These are phyloP conservation scores for Isaurus tuberculatus DNA, from an alignment of 92 coral and sea anemone species.

Conservation along the genomic window DNA sequence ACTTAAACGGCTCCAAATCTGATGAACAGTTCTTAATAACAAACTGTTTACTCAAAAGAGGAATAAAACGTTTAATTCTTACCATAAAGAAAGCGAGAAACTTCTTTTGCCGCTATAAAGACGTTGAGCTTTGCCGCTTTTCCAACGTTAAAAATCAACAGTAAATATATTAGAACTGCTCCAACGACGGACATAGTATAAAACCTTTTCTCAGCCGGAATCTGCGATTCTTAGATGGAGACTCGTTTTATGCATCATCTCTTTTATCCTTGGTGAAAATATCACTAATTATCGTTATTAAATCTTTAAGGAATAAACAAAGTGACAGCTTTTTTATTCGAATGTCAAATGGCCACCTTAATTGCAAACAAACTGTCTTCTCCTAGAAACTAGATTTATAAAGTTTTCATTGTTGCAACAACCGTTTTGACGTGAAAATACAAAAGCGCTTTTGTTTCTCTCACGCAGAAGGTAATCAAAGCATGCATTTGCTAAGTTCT, in stretches of 20 bases:
- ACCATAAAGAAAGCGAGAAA: conserved; percentile 91
- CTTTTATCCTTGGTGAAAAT: conserved; percentile 49
- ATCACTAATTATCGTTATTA: conserved; percentile 70
- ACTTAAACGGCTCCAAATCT: not conserved
- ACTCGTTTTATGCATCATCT: conserved; percentile 20
- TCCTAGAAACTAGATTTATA: conserved; percentile 15
- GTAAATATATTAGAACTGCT: conserved; percentile 7
- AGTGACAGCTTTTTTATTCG: conserved; percentile 34
- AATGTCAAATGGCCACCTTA: conserved; percentile 32
- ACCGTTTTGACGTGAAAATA: conserved; percentile 10
- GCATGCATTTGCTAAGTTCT: conserved; percentile 7
- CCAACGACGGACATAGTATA: conserved; percentile 1
- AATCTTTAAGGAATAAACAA: conserved; percentile 53
- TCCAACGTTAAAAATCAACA: conserved; percentile 2
- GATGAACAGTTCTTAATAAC: not conserved
- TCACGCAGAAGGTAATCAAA: not conserved
- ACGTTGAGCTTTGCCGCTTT: conserved; percentile 76
- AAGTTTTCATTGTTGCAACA: conserved; percentile 10
- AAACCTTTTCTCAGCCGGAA: not conserved
- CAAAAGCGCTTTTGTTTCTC: conserved; percentile 28
- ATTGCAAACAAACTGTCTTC: conserved; percentile 34
- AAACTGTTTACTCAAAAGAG: conserved; percentile 24
- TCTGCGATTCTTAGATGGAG: conserved; percentile 29
- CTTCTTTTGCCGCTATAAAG: conserved; percentile 78
- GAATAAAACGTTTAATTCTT: conserved; percentile 49